Conservation (phyloP, 2,113 vertebrate species). For the Eonycteris spelaea region DNA sequence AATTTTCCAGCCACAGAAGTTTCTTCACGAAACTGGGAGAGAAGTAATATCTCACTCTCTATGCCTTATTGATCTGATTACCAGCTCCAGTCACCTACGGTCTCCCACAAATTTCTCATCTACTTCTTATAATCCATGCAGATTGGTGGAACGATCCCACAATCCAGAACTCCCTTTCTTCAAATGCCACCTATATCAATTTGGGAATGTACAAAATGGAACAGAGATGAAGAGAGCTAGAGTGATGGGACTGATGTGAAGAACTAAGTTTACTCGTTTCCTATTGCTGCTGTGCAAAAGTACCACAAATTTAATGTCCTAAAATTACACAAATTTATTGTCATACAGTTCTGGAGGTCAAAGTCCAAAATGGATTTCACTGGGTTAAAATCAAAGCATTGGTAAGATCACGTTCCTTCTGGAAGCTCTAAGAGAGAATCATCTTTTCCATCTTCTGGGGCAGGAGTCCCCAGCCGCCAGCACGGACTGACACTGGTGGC, state of each 20-base stretch:
- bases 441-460: neutral
- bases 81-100: rapidly evolving
- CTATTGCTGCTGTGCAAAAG: neutral
- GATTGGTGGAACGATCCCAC: neutral
- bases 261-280: neutral
- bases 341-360: neutral
- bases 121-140: neutral
- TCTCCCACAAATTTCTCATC: neutral
- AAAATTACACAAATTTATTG: neutral
- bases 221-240: neutral
- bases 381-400: neutral
- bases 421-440: neutral
- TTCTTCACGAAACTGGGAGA: neutral
- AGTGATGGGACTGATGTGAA: neutral
- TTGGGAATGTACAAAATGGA: neutral
- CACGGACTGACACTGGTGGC: too few relatives aligned
- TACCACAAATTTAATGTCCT: neutral
- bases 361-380: neutral
- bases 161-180: neutral
- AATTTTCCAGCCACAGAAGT: neutral
- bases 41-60: neutral
- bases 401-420: neutral
- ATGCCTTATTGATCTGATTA: neutral
- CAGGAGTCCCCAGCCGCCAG: too few relatives aligned
- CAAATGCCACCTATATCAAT: neutral